Conservation (phyloP, 2,797 vertebrate species). For the Morus bassanus region DNA sequence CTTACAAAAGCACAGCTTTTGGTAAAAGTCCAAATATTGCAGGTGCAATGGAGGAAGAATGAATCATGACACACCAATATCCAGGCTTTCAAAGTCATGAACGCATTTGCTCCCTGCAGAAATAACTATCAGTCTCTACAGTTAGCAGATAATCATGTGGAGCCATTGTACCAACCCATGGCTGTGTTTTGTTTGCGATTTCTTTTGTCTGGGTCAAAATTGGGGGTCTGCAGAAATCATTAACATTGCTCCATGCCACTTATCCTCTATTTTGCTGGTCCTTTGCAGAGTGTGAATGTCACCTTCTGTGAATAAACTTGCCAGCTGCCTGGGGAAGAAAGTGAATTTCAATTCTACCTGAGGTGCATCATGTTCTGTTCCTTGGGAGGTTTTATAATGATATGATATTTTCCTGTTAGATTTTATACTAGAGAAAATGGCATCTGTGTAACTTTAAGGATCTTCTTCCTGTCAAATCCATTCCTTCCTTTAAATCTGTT, state of each 20-base stretch:
- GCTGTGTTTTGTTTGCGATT: background rate
- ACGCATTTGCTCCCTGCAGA: background rate
- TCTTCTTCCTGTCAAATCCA: background rate
- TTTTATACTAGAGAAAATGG: background rate
- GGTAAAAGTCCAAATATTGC: background rate
- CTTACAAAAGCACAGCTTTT: background rate
- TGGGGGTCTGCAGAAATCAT: background rate
- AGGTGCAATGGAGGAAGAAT: background rate
- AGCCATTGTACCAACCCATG: background rate
- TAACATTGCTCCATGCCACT: accelerated
- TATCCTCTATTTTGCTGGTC: background rate
- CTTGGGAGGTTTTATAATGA: background rate
- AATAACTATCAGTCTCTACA: accelerated
- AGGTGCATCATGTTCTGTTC: background rate
- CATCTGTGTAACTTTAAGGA: background rate
- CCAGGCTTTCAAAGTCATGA: background rate
- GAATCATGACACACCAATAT: accelerated
- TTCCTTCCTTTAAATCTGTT: background rate
- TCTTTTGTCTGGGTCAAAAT: background rate
- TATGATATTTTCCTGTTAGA: accelerated
- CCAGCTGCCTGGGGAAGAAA: background rate
- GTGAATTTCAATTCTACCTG: background rate
- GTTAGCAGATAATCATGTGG: background rate
- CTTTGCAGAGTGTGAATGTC: background rate
- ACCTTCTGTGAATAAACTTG: background rate